phyloP scores from a whole-genome alignment of 2,888 invertebrate species.

The Aquatica leii region DNA sequence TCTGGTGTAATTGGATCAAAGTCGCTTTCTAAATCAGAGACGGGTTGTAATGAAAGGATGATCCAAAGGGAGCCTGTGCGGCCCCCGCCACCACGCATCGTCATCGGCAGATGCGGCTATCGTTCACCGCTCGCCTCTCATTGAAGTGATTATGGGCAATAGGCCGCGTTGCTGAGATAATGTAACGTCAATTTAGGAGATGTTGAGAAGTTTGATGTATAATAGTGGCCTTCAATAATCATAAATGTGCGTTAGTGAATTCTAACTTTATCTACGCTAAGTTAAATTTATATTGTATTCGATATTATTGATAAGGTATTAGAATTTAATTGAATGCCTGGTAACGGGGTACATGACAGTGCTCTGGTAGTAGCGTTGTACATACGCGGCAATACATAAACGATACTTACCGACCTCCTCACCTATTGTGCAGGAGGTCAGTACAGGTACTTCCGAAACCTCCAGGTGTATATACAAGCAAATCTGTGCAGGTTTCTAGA shows the following conservation, averaged over 20 bases:
- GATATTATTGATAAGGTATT: not conserved
- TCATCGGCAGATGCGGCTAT: constrained; percentile 30
- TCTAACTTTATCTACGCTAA: not conserved
- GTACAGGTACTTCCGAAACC: constrained; percentile 49
- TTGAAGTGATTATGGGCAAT: constrained; percentile 41
- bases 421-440: constrained; percentile 50
- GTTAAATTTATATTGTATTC: not conserved
- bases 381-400: constrained; percentile 46
- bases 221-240: constrained; percentile 31
- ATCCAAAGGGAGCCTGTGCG: constrained; percentile 45
- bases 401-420: constrained; percentile 46
- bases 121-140: constrained; percentile 27
- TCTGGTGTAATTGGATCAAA: constrained; percentile 54
- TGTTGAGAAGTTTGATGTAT: constrained; percentile 40
- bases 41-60: constrained; percentile 52
- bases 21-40: constrained; percentile 54
- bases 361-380: constrained; percentile 59
- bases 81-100: constrained; percentile 42
- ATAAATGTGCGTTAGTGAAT: constrained; percentile 23
- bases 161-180: constrained; percentile 41
- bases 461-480: constrained; percentile 37
- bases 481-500: constrained; percentile 41
- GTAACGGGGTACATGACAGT: constrained; percentile 55
- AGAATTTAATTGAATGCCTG: constrained; percentile 13
- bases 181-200: constrained; percentile 42